phyloP scores from a whole-genome alignment of 2,797 vertebrate species.

The Petrocephalus sullivani region DNA sequence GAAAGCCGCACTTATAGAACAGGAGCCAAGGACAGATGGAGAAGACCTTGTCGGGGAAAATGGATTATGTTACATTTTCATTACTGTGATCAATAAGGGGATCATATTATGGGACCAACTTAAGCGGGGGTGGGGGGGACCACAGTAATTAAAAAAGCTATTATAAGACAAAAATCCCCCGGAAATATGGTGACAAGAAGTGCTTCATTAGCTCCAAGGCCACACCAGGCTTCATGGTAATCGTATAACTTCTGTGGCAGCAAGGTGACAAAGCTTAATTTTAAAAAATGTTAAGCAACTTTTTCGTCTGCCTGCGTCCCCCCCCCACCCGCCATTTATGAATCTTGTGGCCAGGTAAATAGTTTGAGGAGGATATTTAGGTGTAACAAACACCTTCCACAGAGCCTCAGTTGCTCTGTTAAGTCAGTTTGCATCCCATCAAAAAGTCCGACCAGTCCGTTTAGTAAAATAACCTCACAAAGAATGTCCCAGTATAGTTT shows the following conservation, averaged over 20 bases:
- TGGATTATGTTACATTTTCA: slow-evolving; percentile 58
- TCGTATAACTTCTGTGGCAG: neutral
- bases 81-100: slow-evolving; percentile 51
- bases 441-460: neutral
- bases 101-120: slow-evolving; percentile 15
- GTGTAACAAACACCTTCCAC: neutral
- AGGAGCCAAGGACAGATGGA: slow-evolving; percentile 21
- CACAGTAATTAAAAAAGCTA: slow-evolving; percentile 19
- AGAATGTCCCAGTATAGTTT: neutral
- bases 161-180: neutral
- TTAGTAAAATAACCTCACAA: neutral
- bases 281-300: neutral
- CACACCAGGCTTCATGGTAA: neutral
- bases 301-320: neutral
- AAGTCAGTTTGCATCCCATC: neutral
- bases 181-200: neutral
- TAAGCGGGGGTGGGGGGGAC: neutral
- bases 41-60: slow-evolving; percentile 40
- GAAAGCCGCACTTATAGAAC: slow-evolving; percentile 24
- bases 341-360: neutral
- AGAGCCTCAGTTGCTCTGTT: neutral
- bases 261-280: neutral
- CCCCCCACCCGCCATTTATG: neutral
- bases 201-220: neutral
- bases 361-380: neutral